Percentiles rank a stretch among this genome's conserved stretches.
phyloP scores from a whole-genome alignment of 1,140 invertebrate genomes.

The Holotrichia oblita region DNA sequence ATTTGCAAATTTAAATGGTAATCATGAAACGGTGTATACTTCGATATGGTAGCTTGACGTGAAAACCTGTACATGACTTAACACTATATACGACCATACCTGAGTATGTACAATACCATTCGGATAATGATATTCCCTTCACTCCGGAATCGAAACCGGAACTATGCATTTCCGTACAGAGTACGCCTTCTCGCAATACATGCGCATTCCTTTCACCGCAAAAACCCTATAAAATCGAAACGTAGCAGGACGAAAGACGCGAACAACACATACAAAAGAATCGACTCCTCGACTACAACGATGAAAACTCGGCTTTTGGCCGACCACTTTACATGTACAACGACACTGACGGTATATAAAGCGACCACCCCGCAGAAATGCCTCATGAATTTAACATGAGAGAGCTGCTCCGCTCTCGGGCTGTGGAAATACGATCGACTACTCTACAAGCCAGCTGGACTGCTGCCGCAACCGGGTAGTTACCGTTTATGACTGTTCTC shows the following conservation, averaged over 20 bases:
- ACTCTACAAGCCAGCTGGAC: background rate
- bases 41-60: no score
- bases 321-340: slow-evolving; percentile 21
- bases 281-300: background rate
- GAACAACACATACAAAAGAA: slow-evolving; percentile 17
- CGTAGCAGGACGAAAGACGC: background rate
- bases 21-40: no score
- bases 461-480: background rate
- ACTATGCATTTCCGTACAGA: background rate
- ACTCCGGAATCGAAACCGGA: background rate
- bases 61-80: no score
- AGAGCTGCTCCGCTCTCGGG: background rate
- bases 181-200: background rate
- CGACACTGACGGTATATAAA: slow-evolving; percentile 9
- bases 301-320: slow-evolving; percentile 5
- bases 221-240: slow-evolving; percentile 13
- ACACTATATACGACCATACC: no score
- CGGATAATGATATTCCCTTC: background rate
- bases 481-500: slow-evolving; percentile 24
- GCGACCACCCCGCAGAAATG: background rate
- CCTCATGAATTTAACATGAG: slow-evolving; percentile 29
- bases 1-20: no score
- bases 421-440: slow-evolving; percentile 20
- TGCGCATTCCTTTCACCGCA: slow-evolving; percentile 7
- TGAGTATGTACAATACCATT: background rate